Conservation (phyloP, 1,140 invertebrate genomes). For the Sitodiplosis mosellana region DNA sequence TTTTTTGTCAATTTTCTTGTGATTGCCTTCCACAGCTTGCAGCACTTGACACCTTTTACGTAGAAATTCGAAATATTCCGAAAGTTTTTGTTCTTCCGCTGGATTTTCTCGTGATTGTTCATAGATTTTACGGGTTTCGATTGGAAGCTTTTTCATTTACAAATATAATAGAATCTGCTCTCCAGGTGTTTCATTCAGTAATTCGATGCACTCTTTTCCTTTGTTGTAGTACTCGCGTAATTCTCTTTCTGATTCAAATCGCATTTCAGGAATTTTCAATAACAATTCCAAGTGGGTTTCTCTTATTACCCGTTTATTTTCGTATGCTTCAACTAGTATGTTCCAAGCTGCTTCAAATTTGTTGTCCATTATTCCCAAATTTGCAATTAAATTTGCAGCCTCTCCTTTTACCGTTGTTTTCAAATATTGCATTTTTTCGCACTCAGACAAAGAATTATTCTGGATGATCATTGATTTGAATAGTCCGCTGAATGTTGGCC, state of each 20-base stretch:
- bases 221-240: background rate
- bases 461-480: slow-evolving; percentile 14
- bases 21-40: background rate
- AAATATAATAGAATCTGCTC: background rate
- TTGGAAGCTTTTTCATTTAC: background rate
- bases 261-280: background rate
- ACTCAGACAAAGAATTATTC: slow-evolving; percentile 8
- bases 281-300: background rate
- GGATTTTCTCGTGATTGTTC: background rate
- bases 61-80: background rate
- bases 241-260: background rate
- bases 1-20: too few relatives aligned
- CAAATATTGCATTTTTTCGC: slow-evolving; percentile 15
- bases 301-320: background rate
- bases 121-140: background rate
- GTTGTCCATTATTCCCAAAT: background rate
- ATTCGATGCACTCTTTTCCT: background rate
- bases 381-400: slow-evolving; percentile 7
- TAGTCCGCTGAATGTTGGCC: slow-evolving; percentile 14
- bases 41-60: background rate
- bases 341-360: background rate
- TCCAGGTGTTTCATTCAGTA: background rate
- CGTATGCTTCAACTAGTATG: background rate
- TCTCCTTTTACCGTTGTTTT: slow-evolving; percentile 9
- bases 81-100: background rate